phyloP scores from a whole-genome alignment of 2,113 vertebrate genomes.

The Psittacula cyanocephala region DNA sequence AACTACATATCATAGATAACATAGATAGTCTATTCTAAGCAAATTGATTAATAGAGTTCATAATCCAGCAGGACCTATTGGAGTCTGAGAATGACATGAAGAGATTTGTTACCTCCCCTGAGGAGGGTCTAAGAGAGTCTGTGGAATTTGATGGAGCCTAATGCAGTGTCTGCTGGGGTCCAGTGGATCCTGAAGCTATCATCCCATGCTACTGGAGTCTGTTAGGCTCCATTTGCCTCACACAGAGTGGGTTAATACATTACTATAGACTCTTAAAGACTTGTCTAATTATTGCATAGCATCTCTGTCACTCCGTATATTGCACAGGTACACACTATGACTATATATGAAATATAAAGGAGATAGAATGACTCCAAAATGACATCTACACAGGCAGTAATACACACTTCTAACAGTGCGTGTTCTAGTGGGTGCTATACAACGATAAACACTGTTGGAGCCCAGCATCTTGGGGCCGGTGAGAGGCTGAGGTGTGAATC shows the following conservation, averaged over 20 bases:
- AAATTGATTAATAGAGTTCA: background rate
- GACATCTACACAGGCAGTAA: background rate
- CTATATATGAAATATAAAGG: rapidly evolving
- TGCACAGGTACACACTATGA: no score
- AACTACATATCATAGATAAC: no score
- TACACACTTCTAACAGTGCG: background rate
- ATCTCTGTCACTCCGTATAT: rapidly evolving
- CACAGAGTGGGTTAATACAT: background rate
- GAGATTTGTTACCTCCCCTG: no score
- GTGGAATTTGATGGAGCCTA: background rate
- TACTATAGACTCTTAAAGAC: no score
- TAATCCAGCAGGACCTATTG: background rate
- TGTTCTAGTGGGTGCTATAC: background rate
- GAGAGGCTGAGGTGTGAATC: background rate
- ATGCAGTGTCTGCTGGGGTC: background rate
- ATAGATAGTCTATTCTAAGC: background rate
- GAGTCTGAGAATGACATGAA: background rate
- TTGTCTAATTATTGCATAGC: rapidly evolving
- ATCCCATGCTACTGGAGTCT: background rate
- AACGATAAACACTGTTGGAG: background rate
- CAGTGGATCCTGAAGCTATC: rapidly evolving
- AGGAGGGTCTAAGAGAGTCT: background rate
- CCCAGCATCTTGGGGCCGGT: background rate
- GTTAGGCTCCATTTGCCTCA: background rate
- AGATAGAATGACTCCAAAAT: rapidly evolving